Percentiles rank a stretch among this genome's conserved stretches.
Evolutionary conservation across 2,113 vertebrate genomes (phyloP).

Genomic region (Oreochromis niloticus): DNA sequence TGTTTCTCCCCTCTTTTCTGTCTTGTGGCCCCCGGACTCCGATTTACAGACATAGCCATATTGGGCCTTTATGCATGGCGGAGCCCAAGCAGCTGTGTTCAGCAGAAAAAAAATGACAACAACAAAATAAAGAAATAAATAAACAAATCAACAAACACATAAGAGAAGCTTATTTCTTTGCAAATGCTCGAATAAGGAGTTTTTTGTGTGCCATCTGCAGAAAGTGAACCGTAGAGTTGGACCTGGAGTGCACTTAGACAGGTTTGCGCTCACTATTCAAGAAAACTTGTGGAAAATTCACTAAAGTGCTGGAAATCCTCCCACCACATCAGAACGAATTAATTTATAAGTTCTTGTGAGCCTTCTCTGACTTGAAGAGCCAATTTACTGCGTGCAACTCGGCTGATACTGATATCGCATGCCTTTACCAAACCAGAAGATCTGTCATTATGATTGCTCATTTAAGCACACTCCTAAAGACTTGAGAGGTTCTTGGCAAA

Average conservation of each 20-base stretch:
- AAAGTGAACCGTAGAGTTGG: constrained; percentile 40
- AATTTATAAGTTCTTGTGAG: background rate
- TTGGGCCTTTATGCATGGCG: constrained; percentile 70
- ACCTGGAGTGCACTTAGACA: constrained; percentile 24
- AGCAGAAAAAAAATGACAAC: constrained; percentile 69
- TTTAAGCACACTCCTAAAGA: constrained; percentile 44
- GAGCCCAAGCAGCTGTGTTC: constrained; percentile 59
- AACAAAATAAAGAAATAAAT: constrained; percentile 66
- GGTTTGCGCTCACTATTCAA: constrained; percentile 15
- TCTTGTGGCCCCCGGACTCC: constrained; percentile 67
- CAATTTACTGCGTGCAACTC: constrained; percentile 8
- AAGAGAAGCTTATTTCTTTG: constrained; percentile 52
- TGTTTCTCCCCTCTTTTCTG: constrained; percentile 60
- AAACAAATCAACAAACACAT: constrained; percentile 69
- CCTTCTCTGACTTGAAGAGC: constrained; percentile 14
- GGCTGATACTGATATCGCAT: constrained; percentile 5
- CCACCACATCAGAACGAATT: constrained; percentile 21
- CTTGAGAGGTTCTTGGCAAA: constrained; percentile 41
- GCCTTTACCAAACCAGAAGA: constrained; percentile 43
- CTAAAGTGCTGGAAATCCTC: background rate
- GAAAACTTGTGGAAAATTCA: constrained; percentile 29
- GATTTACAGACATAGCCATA: constrained; percentile 66
- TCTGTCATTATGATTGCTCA: constrained; percentile 48
- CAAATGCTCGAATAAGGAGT: constrained; percentile 64
- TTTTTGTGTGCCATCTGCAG: constrained; percentile 73